Percentiles rank a stretch among this genome's conserved stretches.
These are phyloP conservation scores for Reticulitermes lucifugus DNA, from an alignment of 2,888 invertebrate genomes.

Conservation along the genomic window DNA sequence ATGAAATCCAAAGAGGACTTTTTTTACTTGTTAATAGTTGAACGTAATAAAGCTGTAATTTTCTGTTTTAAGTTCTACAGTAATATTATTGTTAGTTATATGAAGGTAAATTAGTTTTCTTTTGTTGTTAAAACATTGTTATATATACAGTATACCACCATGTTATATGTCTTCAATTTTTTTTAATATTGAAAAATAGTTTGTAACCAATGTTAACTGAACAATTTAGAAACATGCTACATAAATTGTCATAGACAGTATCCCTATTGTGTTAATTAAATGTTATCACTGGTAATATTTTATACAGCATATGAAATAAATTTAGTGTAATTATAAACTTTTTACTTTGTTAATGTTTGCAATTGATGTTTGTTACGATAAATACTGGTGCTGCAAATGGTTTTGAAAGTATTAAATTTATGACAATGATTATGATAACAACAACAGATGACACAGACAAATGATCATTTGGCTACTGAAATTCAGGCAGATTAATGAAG, in stretches of 20 bases:
- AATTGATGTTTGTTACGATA: slow-evolving; percentile 33
- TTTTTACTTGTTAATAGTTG: slow-evolving; percentile 1
- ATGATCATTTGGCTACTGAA: neutral
- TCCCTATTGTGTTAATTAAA: neutral
- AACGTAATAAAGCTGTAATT: slow-evolving; percentile 5
- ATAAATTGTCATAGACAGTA: neutral
- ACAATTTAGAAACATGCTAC: slow-evolving; percentile 2
- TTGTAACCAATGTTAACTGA: neutral
- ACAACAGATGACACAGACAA: neutral
- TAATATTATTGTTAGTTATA: slow-evolving; percentile 22
- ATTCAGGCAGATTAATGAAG: neutral
- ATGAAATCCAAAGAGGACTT: slow-evolving; percentile 28
- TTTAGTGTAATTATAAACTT: slow-evolving; percentile 8
- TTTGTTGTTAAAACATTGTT: slow-evolving; percentile 15
- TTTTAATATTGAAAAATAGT: neutral
- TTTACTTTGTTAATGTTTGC: slow-evolving; percentile 32
- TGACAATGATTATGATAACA: neutral
- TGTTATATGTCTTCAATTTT: neutral
- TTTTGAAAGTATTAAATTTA: neutral
- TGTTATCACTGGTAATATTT: slow-evolving; percentile 3
- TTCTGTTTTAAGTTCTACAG: neutral
- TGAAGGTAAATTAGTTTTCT: slow-evolving; percentile 7
- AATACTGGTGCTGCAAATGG: neutral
- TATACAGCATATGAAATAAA: slow-evolving; percentile 13
- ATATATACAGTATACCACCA: neutral